These are phyloP conservation scores for Uropsilus gracilis DNA, from an alignment of 2,113 vertebrate genomes.

Conservation along the genomic window DNA sequence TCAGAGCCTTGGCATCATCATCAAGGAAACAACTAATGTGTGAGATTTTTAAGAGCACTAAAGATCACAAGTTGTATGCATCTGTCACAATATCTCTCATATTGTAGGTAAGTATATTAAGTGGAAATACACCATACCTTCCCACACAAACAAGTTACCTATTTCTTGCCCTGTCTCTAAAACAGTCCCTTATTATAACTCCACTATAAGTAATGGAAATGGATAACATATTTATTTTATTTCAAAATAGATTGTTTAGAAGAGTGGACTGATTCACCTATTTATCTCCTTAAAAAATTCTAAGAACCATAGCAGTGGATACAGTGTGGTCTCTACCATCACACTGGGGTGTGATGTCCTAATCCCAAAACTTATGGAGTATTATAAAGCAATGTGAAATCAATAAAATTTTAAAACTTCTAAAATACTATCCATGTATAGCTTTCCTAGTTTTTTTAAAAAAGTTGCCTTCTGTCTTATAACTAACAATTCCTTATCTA, in stretches of 20 bases:
- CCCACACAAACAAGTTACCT: not conserved
- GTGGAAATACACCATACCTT: not conserved
- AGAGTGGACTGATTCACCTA: not conserved
- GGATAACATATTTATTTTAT: not conserved
- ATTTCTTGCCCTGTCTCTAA: not conserved
- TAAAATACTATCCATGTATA: not conserved
- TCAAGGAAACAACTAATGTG: not conserved
- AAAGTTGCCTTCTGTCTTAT: slow-evolving; percentile 21
- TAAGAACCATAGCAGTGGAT: no score
- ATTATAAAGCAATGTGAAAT: no score
- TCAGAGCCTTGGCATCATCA: not conserved
- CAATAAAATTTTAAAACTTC: not conserved
- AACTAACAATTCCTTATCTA: not conserved
- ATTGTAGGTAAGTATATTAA: not conserved
- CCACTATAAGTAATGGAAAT: not conserved
- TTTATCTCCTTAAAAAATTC: not conserved
- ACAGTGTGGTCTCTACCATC: no score
- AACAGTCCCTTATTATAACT: not conserved
- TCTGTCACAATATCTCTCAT: not conserved
- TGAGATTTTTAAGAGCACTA: not conserved
- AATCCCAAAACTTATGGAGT: no score
- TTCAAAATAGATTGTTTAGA: not conserved
- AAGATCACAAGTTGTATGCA: not conserved
- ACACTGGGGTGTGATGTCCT: no score
- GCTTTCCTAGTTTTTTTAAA: not conserved